Evolutionary conservation across 1,140 invertebrate genomes (phyloP).

Genomic region (Aphidius gifuensis): DNA sequence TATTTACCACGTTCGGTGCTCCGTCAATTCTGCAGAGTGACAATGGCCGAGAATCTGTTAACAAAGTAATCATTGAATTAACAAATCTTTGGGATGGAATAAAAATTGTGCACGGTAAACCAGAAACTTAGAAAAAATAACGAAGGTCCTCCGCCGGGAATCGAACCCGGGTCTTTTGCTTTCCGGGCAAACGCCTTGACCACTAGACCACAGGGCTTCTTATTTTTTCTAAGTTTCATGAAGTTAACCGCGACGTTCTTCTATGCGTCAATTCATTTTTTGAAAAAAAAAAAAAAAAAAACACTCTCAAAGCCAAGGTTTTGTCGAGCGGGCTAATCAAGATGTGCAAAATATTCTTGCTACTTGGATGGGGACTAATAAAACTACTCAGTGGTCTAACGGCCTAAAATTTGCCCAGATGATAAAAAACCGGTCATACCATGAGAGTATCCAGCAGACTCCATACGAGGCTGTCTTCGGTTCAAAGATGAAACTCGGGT

Average conservation of each 20-base stretch:
- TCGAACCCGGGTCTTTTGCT: too few species aligned
- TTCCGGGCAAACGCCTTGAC: too few species aligned
- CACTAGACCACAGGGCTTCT: too few species aligned
- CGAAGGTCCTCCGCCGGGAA: too few species aligned
- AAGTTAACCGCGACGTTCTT: too few species aligned
- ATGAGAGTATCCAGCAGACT: slow-evolving; percentile 29
- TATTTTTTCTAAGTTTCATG: too few species aligned
- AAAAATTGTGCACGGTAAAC: slow-evolving; percentile 31
- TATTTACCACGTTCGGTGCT: slow-evolving; percentile 30
- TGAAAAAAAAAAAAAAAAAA: too few species aligned
- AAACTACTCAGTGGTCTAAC: slow-evolving; percentile 29
- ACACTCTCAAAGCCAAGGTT: slow-evolving; percentile 33
- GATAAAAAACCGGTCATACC: slow-evolving; percentile 33
- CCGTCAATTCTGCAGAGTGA: slow-evolving; percentile 32
- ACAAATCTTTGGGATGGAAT: slow-evolving; percentile 27
- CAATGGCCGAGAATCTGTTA: slow-evolving; percentile 27
- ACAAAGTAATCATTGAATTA: slow-evolving; percentile 26
- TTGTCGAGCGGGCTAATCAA: slow-evolving; percentile 33
- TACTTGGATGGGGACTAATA: slow-evolving; percentile 32
- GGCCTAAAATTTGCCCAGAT: slow-evolving; percentile 33
- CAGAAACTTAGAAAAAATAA: neutral
- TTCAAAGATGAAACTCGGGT: slow-evolving; percentile 27
- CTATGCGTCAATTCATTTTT: too few species aligned
- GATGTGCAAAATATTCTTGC: slow-evolving; percentile 30
- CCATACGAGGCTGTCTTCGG: slow-evolving; percentile 35